Evolutionary conservation across 2,797 vertebrate genomes (phyloP).

Genomic region (Rhadinocentrus ornatus): DNA sequence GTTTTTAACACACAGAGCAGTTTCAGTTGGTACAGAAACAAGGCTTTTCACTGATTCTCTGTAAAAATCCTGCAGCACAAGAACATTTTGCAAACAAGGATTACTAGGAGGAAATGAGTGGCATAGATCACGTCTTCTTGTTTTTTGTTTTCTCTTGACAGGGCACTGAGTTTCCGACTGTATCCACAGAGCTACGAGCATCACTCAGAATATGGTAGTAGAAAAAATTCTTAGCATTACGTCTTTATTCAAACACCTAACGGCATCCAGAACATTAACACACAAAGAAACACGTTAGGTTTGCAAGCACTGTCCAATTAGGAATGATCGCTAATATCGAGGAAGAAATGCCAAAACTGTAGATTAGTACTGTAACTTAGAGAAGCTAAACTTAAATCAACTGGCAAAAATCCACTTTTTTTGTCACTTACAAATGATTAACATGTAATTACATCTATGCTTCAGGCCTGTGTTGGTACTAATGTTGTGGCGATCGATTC

Average conservation of each 20-base stretch:
- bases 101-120: slow-evolving; percentile 46
- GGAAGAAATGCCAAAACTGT: slow-evolving; percentile 44
- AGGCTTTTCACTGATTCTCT: slow-evolving; percentile 57
- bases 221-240: slow-evolving; percentile 62
- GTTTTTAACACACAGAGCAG: slow-evolving; percentile 71
- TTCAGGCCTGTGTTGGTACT: slow-evolving; percentile 34
- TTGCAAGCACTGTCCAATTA: slow-evolving; percentile 61
- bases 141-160: slow-evolving; percentile 41
- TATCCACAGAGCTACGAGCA: slow-evolving; percentile 51
- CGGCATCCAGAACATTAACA: slow-evolving; percentile 69
- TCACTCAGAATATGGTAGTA: slow-evolving; percentile 21
- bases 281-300: slow-evolving; percentile 51
- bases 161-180: slow-evolving; percentile 57
- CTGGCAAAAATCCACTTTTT: slow-evolving; percentile 50
- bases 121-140: slow-evolving; percentile 37
- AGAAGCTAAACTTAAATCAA: slow-evolving; percentile 51
- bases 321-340: slow-evolving; percentile 53
- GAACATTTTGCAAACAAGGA: slow-evolving; percentile 66
- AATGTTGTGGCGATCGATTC: slow-evolving; percentile 25
- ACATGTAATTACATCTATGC: slow-evolving; percentile 48
- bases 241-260: slow-evolving; percentile 52
- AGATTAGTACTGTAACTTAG: slow-evolving; percentile 47
- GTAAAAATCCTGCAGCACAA: slow-evolving; percentile 63
- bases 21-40: slow-evolving; percentile 67
- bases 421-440: slow-evolving; percentile 48